Base-by-base conservation (phyloP, 2,888 invertebrate species). In the Spisula subtruncata region DNA sequence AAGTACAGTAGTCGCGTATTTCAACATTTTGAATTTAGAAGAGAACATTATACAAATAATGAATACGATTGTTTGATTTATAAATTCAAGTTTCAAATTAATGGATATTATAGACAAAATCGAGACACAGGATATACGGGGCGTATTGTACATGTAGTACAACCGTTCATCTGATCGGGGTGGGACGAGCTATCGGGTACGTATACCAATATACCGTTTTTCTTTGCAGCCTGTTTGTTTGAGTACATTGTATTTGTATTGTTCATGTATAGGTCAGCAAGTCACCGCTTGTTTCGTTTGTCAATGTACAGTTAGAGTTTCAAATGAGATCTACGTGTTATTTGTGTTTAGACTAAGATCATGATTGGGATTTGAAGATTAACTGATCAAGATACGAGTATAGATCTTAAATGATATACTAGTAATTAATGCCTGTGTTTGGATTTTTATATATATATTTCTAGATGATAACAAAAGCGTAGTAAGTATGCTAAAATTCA, bases 1-100 rank as follows among this genome's bases (percentile, higher is more conserved):
- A 25, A 66, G n/a, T n/a, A n/a, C n/a, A n/a, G 60, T 66, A 66
- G 60, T 66, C n/a, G 60, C n/a, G 12, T 66, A 66, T 66, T 66
- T 25, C 25, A 66, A 66, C 25, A 66, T 66, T 66, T 66, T 25
- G 25, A 10, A 6, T 25, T 66, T 5, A n/a, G 12, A n/a, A 25
- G 25, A 66, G 25, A 66, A 66, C 60, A 66, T 66, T 66, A 60
- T 60, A 66, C n/a, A 66, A 66, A n/a, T 10, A n/a, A 66, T 66
- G 25, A 10, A n/a, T 66, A 25, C 25, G 60, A 66, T 66, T 66
- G 60, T 66, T 66, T 66, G 60, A 66, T 66, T 66, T 25, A 66
- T 66, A 66, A 25, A 66, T 66, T 66, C 60, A 66, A 66, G 60
- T 66, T 66, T 66, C 25, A 25, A 0, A 25, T 41, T 6, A 25